These are phyloP conservation scores for Antheraea assamensis DNA, from an alignment of 2,888 invertebrate species.

Conservation along the genomic window DNA sequence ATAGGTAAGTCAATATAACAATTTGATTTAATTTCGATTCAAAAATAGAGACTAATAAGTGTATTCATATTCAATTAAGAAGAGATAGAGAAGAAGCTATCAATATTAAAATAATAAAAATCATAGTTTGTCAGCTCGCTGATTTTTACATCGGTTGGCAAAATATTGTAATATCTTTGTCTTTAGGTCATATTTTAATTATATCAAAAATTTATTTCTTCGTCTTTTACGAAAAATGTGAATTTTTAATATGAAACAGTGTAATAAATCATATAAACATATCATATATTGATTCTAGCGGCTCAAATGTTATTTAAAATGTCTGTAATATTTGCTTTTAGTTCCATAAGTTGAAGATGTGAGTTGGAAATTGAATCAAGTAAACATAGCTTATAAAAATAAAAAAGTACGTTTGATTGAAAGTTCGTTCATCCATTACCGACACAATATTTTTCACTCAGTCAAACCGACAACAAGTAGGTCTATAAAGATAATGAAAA, in stretches of 20 bases:
- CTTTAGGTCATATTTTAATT: not conserved
- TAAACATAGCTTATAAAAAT: no score
- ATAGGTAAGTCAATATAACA: not conserved
- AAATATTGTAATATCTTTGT: no score
- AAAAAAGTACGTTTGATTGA: no score
- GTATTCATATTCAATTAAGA: not conserved
- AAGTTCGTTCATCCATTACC: no score
- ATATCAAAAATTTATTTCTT: not conserved
- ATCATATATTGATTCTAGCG: not conserved
- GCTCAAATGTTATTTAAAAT: not conserved
- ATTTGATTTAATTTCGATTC: not conserved
- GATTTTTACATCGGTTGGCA: not conserved
- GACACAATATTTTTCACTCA: no score
- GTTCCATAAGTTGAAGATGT: no score
- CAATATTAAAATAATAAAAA: not conserved
- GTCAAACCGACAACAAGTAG: no score
- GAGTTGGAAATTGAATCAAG: no score
- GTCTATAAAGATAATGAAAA: no score
- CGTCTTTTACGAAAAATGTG: not conserved
- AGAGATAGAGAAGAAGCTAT: not conserved
- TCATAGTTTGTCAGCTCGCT: not conserved
- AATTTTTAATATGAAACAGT: not conserved
- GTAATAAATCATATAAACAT: not conserved
- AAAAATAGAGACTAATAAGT: not conserved
- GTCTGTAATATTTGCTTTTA: no score